Conservation (phyloP, 2,888 invertebrate genomes). For the Microplitis manilae region DNA sequence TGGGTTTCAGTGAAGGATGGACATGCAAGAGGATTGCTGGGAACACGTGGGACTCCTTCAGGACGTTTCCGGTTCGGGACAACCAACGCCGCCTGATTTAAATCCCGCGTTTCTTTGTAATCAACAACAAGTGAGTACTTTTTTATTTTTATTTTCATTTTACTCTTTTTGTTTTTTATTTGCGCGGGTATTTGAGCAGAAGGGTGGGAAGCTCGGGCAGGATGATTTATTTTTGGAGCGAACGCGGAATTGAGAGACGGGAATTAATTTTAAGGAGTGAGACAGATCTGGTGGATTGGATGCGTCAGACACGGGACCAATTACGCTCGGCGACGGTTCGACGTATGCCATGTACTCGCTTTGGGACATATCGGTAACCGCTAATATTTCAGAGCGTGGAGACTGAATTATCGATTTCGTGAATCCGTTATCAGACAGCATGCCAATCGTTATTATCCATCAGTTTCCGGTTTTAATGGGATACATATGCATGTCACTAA, state of each 20-base stretch:
- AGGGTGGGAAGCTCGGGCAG: too few species aligned
- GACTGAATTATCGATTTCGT: conserved; percentile 41
- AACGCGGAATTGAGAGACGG: conserved; percentile 9
- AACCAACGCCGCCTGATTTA: conserved; percentile 56
- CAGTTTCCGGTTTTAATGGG: background rate
- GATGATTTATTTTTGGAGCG: conserved; percentile 10
- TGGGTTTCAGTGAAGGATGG: conserved; percentile 56
- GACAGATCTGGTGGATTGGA: conserved; percentile 28
- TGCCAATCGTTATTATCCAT: conserved; percentile 13
- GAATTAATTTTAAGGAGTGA: conserved; percentile 35
- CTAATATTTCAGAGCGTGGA: conserved; percentile 39
- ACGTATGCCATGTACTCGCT: conserved; percentile 29
- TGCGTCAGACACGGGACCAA: conserved; percentile 35
- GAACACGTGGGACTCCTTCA: conserved; percentile 70
- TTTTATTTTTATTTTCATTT: background rate
- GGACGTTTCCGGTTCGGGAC: conserved; percentile 64
- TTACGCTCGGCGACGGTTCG: conserved; percentile 33
- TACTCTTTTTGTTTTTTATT: background rate
- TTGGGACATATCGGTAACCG: conserved; percentile 22
- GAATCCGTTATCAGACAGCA: conserved; percentile 24
- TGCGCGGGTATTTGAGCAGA: too few species aligned
- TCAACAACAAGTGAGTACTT: conserved; percentile 63
- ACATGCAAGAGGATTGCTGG: conserved; percentile 69
- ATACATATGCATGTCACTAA: background rate
- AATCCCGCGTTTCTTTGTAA: conserved; percentile 53